Evolutionary conservation across 2,113 vertebrate genomes (phyloP).

Genomic region (Dendrocopos noguchii): DNA sequence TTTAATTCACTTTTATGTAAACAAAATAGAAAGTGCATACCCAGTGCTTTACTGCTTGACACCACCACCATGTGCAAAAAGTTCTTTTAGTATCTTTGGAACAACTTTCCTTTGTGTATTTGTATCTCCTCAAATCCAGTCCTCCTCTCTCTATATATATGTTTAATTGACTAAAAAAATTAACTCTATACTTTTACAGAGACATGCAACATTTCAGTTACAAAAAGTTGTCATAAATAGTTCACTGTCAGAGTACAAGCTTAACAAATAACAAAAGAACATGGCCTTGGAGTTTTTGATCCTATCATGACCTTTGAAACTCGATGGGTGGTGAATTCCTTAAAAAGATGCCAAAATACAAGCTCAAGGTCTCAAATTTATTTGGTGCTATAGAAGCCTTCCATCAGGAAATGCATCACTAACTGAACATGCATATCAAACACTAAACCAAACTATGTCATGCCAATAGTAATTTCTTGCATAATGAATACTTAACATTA

Average conservation of each 20-base stretch:
- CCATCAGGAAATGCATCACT: background rate
- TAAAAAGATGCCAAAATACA: constrained; percentile 35
- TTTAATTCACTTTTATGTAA: background rate
- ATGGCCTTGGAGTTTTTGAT: constrained; percentile 29
- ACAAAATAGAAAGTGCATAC: background rate
- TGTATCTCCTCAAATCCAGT: background rate
- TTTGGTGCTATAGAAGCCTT: constrained; percentile 9
- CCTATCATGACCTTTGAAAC: constrained; percentile 20
- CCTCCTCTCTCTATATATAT: constrained; percentile 6
- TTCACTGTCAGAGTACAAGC: background rate
- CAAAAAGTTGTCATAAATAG: constrained; percentile 25
- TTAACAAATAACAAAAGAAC: constrained; percentile 38
- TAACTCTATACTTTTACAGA: background rate
- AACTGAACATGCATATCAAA: background rate
- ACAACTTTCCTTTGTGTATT: background rate
- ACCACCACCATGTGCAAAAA: background rate
- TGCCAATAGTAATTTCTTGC: background rate
- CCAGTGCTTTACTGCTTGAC: background rate
- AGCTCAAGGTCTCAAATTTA: constrained; percentile 7
- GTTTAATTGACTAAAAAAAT: background rate
- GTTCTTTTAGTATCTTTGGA: background rate
- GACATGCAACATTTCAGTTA: constrained; percentile 32
- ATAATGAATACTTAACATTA: background rate
- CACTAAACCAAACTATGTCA: background rate
- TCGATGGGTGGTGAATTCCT: constrained; percentile 17